Base-by-base conservation (phyloP, 2,797 vertebrate genomes). In the Hemibagrus guttatus region DNA sequence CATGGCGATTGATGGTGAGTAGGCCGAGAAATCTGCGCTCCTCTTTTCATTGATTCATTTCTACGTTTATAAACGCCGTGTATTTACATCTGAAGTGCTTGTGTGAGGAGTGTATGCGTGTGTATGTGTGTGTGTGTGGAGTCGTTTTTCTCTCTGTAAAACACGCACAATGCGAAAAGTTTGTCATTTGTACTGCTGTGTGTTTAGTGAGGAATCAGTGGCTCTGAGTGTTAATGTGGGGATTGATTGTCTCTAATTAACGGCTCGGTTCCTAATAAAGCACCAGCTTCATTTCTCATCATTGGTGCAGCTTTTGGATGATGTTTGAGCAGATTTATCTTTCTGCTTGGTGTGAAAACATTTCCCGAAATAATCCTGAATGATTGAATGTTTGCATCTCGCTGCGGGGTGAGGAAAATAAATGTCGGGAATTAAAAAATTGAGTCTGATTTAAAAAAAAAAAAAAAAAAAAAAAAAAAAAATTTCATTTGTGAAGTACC, bases 1-100 rank as follows among this genome's bases (percentile, higher is more conserved):
- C 97, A 98, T 98, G 97, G 97, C 97, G 97, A 97, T 97, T 95
- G 97, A 98, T 94, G 97, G 97, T 98, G 95, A 97, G 97, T 96
- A 96, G 96, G 96, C 95, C 95, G 83, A 28, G 28, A 31, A 61
- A 26, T n/a, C 9, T n/a, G 79, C 26, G 52, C 76, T 86, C 76
- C 6, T 63, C 6, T 17, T 66, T 81, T 66, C 68, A 23, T 12
- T n/a, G 11, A 49, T 74, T 74, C 42, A 59, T 85, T 66, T 79
- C 69, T 63, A 11, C 9, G 28, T 35, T 58, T 31, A 79, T 12
- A 39, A 58, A 54, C 9, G 28, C 6, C 11, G 69, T 84, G 42
- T 63, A 17, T 68, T 74, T 64, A 1, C 31, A 19, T 17, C 61
- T 42, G 56, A 69, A 39, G 28, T 68, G 46, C 56, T 63, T 83